Base-by-base conservation (phyloP, 92 coral and sea anemone species). In the Pocillopora grandis region DNA sequence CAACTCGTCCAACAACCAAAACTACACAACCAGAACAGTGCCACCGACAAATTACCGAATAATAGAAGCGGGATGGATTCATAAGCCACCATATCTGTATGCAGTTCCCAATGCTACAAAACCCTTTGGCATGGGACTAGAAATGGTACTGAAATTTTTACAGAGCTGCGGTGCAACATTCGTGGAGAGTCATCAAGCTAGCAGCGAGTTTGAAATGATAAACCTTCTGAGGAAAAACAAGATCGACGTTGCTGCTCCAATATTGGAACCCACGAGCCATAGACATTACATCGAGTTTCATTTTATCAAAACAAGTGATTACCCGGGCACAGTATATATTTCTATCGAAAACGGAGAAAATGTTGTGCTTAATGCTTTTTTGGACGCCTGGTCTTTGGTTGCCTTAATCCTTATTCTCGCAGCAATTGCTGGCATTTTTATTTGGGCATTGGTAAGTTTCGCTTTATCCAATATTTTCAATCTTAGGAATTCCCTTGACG, bases 321-420 rank as follows among this genome's bases (percentile, higher is more conserved):
- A 84, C 13, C 87, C 87, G 17, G 87, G 87, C 3, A 35, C 73
- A 2, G 81, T 62, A 5, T 76, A 48, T 35, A 67, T 84, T 7
- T 60, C 52, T 3, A 27, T 27, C 15, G 77, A 56, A 0, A 33
- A 37, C 1, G 27, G 59, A 9, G 55, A 21, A 21, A 21, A 4
- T 19, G 58, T 65, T 36, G 80, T 84, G 5, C 49, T 84, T 10
- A 12, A 82, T 31, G 66, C 87, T 0, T 72, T 84, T 2, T 18
- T 67, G 48, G 23, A 12, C 9, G 31, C 79, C 16, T 76, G 79
- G 79, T 52, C 79, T 48, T 11, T 76, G 23, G 9, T 76, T 10
- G 66, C 36, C 3, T 1, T 76, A 0, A 58, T 23, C n/a, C 62
- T 58, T 37, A 27, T 75, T 63, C 49, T 75, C 19, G 58, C 77